phyloP scores from a whole-genome alignment of 2,888 invertebrate species.

The Pristionchus exspectatus region DNA sequence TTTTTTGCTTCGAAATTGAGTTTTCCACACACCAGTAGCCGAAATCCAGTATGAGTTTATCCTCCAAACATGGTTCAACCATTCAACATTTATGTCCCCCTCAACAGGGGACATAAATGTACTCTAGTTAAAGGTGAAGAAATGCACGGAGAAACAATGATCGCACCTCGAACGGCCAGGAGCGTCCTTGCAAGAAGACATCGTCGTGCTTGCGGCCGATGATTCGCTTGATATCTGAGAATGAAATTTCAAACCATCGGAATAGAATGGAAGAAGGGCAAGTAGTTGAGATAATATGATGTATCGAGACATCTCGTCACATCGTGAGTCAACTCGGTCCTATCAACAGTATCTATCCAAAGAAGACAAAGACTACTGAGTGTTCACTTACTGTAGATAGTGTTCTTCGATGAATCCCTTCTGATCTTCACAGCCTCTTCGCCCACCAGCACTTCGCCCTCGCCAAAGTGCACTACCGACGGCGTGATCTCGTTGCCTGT shows the following conservation, averaged over 20 bases:
- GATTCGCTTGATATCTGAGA: conserved; percentile 26
- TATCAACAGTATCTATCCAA: background rate
- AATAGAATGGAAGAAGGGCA: too few species aligned
- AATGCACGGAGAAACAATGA: background rate
- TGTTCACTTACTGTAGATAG: background rate
- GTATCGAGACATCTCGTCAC: too few species aligned
- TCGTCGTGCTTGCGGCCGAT: background rate
- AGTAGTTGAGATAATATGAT: too few species aligned
- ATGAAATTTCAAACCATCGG: background rate
- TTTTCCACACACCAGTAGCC: too few species aligned
- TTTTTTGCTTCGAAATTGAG: too few species aligned
- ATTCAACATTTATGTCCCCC: too few species aligned
- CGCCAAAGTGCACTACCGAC: background rate
- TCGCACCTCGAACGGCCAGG: background rate
- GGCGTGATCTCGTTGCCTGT: background rate
- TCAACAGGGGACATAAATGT: too few species aligned
- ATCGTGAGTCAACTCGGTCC: too few species aligned
- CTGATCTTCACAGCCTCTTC: background rate
- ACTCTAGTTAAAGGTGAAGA: too few species aligned
- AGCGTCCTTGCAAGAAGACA: background rate
- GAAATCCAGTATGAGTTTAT: background rate
- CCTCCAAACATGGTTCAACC: too few species aligned
- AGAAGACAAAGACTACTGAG: background rate
- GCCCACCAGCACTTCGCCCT: background rate
- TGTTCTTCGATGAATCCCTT: background rate